These are phyloP conservation scores for Ichneumoninae sp. DNA, from an alignment of 2,888 invertebrate genomes.

Conservation along the genomic window DNA sequence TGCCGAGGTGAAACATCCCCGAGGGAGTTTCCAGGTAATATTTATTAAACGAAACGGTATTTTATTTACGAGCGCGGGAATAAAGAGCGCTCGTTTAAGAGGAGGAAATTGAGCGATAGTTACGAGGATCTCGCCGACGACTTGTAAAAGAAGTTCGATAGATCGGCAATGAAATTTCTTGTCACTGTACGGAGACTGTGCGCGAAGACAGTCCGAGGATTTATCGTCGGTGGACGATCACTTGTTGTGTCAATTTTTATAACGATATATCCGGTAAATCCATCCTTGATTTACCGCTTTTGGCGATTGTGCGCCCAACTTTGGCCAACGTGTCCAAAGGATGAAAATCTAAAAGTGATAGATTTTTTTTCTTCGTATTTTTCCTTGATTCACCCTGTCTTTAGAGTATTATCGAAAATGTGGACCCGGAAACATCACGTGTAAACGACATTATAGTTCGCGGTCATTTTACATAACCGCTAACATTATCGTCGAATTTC, in stretches of 20 bases:
- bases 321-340: too few species aligned
- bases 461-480: neutral
- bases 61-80: slow-evolving; percentile 53
- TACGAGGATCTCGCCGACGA: neutral
- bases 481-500: neutral
- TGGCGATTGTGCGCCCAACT: too few species aligned
- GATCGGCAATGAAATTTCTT: neutral
- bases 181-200: neutral
- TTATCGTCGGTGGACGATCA: neutral
- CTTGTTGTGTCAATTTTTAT: too few species aligned
- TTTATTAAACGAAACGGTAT: slow-evolving; percentile 62
- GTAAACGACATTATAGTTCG: too few species aligned
- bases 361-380: neutral
- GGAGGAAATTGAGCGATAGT: slow-evolving; percentile 18
- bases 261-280: too few species aligned
- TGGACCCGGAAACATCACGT: too few species aligned
- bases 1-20: slow-evolving; percentile 24
- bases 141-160: neutral
- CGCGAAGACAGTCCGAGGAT: neutral
- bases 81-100: slow-evolving; percentile 50
- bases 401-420: too few species aligned
- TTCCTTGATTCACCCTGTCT: too few species aligned
- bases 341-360: neutral
- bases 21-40: slow-evolving; percentile 56
- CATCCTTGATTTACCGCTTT: too few species aligned